phyloP scores from a whole-genome alignment of 2,888 invertebrate species.

The Drosophila quinaria region DNA sequence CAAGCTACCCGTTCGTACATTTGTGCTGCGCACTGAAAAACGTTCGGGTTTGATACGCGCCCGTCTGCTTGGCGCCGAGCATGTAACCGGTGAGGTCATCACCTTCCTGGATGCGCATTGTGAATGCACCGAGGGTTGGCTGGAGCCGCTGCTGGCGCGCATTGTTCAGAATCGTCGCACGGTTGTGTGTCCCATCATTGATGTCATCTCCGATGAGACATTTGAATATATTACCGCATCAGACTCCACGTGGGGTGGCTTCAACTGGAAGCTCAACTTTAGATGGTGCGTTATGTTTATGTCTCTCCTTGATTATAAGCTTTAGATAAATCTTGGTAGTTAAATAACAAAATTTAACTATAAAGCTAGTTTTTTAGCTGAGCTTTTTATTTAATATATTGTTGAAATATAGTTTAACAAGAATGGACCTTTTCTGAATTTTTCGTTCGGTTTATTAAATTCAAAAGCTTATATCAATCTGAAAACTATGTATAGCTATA shows the following conservation, averaged over 20 bases:
- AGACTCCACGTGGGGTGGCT: conserved; percentile 99
- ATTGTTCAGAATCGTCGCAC: conserved; percentile 96
- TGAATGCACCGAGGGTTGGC: conserved; percentile 95
- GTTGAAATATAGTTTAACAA: too few species aligned
- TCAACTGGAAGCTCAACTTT: conserved; percentile 99
- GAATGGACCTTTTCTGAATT: too few species aligned
- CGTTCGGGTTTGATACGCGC: conserved; percentile 98
- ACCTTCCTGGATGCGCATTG: conserved; percentile 86
- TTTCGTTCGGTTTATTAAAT: too few species aligned
- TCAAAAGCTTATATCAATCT: too few species aligned
- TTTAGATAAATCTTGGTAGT: not conserved
- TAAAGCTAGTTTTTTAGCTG: too few species aligned
- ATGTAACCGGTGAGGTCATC: conserved; percentile 89
- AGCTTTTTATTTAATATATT: too few species aligned
- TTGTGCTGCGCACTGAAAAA: conserved; percentile 95
- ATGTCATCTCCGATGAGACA: conserved; percentile 99
- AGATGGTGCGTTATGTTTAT: conserved; percentile 90
- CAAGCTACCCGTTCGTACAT: conserved; percentile 93
- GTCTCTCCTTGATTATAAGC: not conserved
- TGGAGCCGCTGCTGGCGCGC: conserved; percentile 96
- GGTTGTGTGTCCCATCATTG: conserved; percentile 99
- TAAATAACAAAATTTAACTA: too few species aligned
- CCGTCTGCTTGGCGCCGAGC: conserved; percentile 96
- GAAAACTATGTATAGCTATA: too few species aligned
- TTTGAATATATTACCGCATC: conserved; percentile 99